Conservation (phyloP, 1,140 invertebrate genomes). For the Penaeus chinensis region DNA sequence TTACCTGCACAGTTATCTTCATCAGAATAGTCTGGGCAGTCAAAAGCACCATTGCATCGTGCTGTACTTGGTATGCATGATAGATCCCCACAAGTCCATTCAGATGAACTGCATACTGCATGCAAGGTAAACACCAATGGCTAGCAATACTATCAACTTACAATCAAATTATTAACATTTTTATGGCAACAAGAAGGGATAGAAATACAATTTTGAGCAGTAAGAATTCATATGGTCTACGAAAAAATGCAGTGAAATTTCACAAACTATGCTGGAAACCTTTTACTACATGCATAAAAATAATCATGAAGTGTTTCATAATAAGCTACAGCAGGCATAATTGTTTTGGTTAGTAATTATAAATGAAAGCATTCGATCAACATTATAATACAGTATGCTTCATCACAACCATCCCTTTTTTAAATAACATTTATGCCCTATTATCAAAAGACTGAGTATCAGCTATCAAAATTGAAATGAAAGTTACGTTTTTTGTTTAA, state of each 20-base stretch:
- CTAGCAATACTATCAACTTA: slow-evolving; percentile 66
- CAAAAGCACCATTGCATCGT: slow-evolving; percentile 89
- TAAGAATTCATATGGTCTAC: too few species aligned
- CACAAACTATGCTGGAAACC: not conserved
- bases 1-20: slow-evolving; percentile 81
- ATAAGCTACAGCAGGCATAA: too few species aligned
- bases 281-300: too few species aligned
- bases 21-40: slow-evolving; percentile 90
- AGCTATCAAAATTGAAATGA: too few species aligned
- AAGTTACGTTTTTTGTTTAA: not conserved
- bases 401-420: too few species aligned
- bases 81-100: slow-evolving; percentile 90
- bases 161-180: slow-evolving; percentile 1
- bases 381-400: too few species aligned
- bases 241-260: not conserved
- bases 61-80: slow-evolving; percentile 92
- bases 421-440: too few species aligned
- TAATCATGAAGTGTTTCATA: too few species aligned
- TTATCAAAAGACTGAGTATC: too few species aligned
- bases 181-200: not conserved
- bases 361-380: too few species aligned
- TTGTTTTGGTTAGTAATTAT: too few species aligned
- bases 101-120: slow-evolving; percentile 78
- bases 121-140: slow-evolving; percentile 68
- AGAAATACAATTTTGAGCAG: too few species aligned